Conservation (phyloP, 2,888 invertebrate genomes). For the Hermaeophaga mercurialis region DNA sequence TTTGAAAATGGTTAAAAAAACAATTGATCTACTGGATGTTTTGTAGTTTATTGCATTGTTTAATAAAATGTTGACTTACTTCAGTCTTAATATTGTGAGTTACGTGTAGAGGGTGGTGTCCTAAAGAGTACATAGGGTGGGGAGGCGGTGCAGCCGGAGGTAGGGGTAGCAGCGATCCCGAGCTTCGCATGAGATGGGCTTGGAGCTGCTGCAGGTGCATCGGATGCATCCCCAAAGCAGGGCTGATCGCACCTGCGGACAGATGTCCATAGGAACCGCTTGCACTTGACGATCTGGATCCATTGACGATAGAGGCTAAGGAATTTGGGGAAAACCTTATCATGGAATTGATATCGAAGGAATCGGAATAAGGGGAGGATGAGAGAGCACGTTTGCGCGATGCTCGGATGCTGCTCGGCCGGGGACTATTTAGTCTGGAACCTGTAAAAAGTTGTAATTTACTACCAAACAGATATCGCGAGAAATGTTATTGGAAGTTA, state of each 20-base stretch:
- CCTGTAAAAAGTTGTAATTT: slow-evolving; percentile 59
- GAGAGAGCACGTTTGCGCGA: slow-evolving; percentile 91
- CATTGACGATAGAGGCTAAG: slow-evolving; percentile 78
- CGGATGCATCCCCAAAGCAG: slow-evolving; percentile 73
- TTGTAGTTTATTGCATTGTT: too few relatives aligned
- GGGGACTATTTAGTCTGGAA: slow-evolving; percentile 73
- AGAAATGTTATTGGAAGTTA: too few relatives aligned
- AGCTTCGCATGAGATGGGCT: slow-evolving; percentile 79
- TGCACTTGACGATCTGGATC: slow-evolving; percentile 85
- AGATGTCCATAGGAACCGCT: slow-evolving; percentile 97
- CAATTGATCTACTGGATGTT: not conserved
- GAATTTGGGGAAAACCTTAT: slow-evolving; percentile 95
- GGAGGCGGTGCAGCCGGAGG: slow-evolving; percentile 56
- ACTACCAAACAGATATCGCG: too few relatives aligned
- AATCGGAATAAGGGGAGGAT: slow-evolving; percentile 93
- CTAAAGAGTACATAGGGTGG: slow-evolving; percentile 55
- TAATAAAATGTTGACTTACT: slow-evolving; percentile 44
- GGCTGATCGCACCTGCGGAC: slow-evolving; percentile 86
- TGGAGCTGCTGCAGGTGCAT: slow-evolving; percentile 76
- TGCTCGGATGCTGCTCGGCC: slow-evolving; percentile 57
- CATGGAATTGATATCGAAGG: slow-evolving; percentile 93
- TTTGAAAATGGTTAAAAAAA: not conserved
- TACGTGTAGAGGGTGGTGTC: slow-evolving; percentile 56
- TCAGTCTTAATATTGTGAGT: slow-evolving; percentile 54
- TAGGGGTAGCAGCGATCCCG: slow-evolving; percentile 60